A percentile compares a stretch with the other conserved stretches of the same genome.
phyloP scores from a whole-genome alignment of 2,797 vertebrate species.

The Distichodus sexfasciatus region DNA sequence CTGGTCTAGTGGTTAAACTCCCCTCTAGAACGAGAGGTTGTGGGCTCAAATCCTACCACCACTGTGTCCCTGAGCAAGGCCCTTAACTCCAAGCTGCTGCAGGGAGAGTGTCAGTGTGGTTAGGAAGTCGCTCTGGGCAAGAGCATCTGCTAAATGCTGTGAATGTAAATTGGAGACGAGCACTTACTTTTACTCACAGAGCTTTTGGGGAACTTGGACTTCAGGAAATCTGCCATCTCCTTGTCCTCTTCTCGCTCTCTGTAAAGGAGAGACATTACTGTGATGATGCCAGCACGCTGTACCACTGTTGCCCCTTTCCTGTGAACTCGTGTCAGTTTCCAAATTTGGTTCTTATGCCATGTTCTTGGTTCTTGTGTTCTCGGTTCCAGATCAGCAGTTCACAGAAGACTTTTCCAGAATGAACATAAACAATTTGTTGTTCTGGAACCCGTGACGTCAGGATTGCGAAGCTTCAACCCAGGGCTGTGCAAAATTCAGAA shows the following conservation, averaged over 20 bases:
- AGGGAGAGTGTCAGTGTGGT: background rate
- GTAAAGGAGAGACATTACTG: conserved; percentile 38
- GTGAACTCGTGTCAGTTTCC: conserved; percentile 24
- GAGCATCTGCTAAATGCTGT: too few species aligned
- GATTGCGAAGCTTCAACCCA: too few species aligned
- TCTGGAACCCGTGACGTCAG: too few species aligned
- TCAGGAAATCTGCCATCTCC: conserved; percentile 89
- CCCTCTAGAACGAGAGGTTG: background rate
- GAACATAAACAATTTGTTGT: too few species aligned
- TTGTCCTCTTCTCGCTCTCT: conserved; percentile 89
- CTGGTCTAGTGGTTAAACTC: background rate
- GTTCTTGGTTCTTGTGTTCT: too few species aligned
- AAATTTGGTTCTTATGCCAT: background rate
- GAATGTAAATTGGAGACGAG: background rate
- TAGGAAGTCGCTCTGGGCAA: too few species aligned
- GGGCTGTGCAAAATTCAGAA: too few species aligned
- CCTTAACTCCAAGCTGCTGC: too few species aligned
- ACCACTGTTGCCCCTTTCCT: background rate
- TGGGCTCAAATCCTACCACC: too few species aligned
- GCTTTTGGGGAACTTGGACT: conserved; percentile 78
- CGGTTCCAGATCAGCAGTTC: too few species aligned
- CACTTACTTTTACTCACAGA: conserved; percentile 74
- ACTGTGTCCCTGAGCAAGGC: too few species aligned
- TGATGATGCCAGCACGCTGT: background rate
- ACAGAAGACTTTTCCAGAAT: too few species aligned